Evolutionary conservation across 2,888 invertebrate genomes (phyloP), one percentile per base, ranked within the genome.

Genomic region (Allophyes oxyacanthae): DNA sequence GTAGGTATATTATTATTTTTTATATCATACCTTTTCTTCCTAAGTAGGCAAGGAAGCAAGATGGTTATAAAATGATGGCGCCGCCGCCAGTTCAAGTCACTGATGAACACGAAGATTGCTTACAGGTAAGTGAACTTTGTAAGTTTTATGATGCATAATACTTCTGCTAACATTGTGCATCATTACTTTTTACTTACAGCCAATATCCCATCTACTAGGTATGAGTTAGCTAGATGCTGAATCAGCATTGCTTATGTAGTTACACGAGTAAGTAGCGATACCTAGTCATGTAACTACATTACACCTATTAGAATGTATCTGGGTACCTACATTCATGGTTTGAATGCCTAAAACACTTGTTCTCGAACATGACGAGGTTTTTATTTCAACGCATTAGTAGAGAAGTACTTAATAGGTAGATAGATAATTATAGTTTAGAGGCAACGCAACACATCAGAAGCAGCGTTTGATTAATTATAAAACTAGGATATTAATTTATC

Each of bases 141-240:
- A 51, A 52, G 28, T 57, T 67, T 67, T 72, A 70, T 67, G 60
- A 52, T 37, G 36, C 50, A 55, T 71, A 68, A 72, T 72, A 60
- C 41, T 44, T 68, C 43, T 37, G 30, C 50, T 50, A 25, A 45
- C 41, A 72, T 67, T 59, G 68, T 61, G 38, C 41, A 58, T 58
- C 54, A 63, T 72, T 70, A 63, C 46, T 63, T 73, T 63, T 69
- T 66, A 66, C 59, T 49, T 58, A 49, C 40, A 13, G 43, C 44
- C 50, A 54, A 36, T 57, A 59, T 43, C 51, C 46, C 43, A 15
- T 44, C 49, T 36, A 50, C 43, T 58, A 25, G 25, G 4, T 25
- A 28, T 20, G 20, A 20, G 20, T 4, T 52, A 38, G 36, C 42
- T 43, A 14, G 53, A 20, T 45, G 28, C 32, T 11, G 28, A 38